Evolutionary conservation across 2,113 vertebrate genomes (phyloP), one percentile per base, ranked within the genome.

Genomic region (Ailurus styani): DNA sequence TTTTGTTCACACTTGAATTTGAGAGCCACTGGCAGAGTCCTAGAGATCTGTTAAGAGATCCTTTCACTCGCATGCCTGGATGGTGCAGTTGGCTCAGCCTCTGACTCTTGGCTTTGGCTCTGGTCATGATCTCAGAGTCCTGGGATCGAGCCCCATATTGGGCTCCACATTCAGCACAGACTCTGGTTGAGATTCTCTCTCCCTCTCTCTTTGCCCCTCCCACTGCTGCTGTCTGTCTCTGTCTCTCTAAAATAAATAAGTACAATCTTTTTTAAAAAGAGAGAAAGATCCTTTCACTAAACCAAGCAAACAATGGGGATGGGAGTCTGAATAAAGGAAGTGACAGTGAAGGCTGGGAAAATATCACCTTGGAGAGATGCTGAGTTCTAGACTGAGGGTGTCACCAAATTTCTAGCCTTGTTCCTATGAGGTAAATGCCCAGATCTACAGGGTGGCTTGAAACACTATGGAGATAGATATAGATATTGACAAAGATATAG

Each of bases 131-230:
- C 15, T 66, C 64, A n/a, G 64, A 34, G 31, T n/a, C 34, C 31
- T 34, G 64, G 17, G 64, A n/a, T n/a, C 3, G 34, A 68, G 34
- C 34, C 7, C 34, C 3, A 0, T 4, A 7, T n/a, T 8, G 17
- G 64, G 64, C 64, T 68, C 17, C 64, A 68, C 34, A 4, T n/a
- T 68, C 34, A n/a, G 34, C 34, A 68, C 4, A 18, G 64, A 18
- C 7, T 68, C 34, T 68, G 34, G 34, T 68, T 68, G 64, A 68
- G 64, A 20, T 18, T 68, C 34, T 68, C 64, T 68, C 64, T 68
- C 64, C 23, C 57, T 62, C 27, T 62, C 60, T 34, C 31, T n/a
- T 34, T 68, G 34, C 31, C 64, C 64, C 34, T 68, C 64, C 64
- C 7, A 9, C 34, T 68, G 13, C 62, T 31, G 29, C 62, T 64